A percentile compares a stretch with the other conserved stretches of the same genome.
Evolutionary conservation across 1,140 invertebrate species (phyloP).

Genomic region (Anoplolepis gracilipes): DNA sequence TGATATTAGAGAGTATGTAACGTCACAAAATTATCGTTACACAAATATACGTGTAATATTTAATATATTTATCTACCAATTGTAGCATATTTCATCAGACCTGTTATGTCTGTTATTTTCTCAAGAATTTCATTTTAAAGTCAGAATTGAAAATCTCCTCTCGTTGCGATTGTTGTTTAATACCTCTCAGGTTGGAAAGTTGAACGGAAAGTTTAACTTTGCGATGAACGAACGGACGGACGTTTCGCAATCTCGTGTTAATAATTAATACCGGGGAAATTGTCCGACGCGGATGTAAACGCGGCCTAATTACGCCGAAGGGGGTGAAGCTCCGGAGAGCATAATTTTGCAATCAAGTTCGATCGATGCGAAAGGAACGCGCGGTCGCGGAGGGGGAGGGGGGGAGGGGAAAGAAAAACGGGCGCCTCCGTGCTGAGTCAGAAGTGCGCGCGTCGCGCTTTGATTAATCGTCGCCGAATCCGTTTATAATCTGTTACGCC

Average conservation of each 20-base stretch:
- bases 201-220: conserved; percentile 1
- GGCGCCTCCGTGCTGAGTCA: conserved; percentile 30
- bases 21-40: background rate
- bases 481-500: conserved; percentile 40
- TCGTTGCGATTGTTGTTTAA: conserved; percentile 10
- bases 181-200: background rate
- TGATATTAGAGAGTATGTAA: background rate
- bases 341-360: conserved; percentile 59
- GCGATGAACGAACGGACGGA: background rate
- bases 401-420: conserved; percentile 15
- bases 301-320: conserved; percentile 26
- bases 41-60: background rate
- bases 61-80: background rate
- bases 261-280: conserved; percentile 53
- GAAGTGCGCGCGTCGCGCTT: conserved; percentile 13
- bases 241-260: conserved; percentile 27
- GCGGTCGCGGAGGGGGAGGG: background rate
- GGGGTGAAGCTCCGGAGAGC: conserved; percentile 3
- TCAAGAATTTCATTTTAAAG: background rate
- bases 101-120: background rate
- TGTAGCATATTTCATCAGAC: background rate
- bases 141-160: background rate
- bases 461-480: conserved; percentile 41
- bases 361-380: conserved; percentile 2
- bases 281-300: conserved; percentile 14